Evolutionary conservation across 2,113 vertebrate genomes (phyloP).

Genomic region (Psittacara wagleri): DNA sequence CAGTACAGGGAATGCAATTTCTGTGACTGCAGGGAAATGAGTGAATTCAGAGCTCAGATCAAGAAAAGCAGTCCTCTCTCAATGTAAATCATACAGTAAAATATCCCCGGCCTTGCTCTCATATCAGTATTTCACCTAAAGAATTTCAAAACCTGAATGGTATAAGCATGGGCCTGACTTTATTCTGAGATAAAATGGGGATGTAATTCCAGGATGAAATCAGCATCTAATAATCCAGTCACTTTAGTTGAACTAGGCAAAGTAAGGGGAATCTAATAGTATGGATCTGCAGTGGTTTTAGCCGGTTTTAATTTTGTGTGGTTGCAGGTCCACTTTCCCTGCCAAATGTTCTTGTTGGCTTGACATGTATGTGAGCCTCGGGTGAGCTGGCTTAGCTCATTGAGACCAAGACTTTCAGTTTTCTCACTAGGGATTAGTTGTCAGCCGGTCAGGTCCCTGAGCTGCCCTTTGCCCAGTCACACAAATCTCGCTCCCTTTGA

Average conservation of each 20-base stretch:
- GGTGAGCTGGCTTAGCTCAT: neutral
- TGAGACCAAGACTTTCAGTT: neutral
- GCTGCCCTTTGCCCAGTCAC: neutral
- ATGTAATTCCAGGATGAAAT: neutral
- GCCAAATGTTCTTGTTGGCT: neutral
- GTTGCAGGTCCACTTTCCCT: neutral
- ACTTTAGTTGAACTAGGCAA: neutral
- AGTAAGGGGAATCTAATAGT: neutral
- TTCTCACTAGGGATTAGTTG: neutral
- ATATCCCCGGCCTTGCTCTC: neutral
- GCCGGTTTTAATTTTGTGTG: neutral
- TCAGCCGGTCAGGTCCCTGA: rapidly evolving
- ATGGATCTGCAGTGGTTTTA: neutral
- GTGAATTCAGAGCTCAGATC: neutral
- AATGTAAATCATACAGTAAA: neutral
- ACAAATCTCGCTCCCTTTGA: too few species aligned
- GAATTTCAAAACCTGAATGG: neutral
- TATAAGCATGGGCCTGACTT: neutral
- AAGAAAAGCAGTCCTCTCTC: neutral
- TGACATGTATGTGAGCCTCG: rapidly evolving
- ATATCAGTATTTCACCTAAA: neutral
- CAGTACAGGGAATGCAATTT: neutral
- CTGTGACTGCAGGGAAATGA: neutral
- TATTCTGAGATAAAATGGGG: neutral
- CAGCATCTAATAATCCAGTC: neutral